These are phyloP conservation scores for Eupristina koningsbergeri DNA, from an alignment of 1,140 invertebrate species.

Conservation along the genomic window DNA sequence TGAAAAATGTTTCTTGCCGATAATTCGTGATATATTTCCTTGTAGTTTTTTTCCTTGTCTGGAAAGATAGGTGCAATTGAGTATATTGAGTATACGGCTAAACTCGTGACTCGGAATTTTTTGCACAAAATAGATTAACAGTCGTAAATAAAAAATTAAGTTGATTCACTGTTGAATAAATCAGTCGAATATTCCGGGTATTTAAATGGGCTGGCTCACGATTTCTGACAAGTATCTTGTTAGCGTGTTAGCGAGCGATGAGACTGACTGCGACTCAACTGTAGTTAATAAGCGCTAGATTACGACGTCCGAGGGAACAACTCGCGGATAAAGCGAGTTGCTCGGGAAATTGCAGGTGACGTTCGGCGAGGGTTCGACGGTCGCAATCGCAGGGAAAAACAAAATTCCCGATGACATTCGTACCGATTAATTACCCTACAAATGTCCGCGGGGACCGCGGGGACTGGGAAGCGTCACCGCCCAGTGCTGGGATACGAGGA, in stretches of 20 bases:
- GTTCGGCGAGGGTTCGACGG: too few species aligned
- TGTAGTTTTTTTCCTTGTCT: too few species aligned
- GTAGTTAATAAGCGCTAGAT: neutral
- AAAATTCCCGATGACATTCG: too few species aligned
- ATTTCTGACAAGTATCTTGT: neutral
- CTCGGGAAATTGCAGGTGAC: neutral
- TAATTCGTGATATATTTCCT: neutral
- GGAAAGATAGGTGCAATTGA: neutral
- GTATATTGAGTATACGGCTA: neutral
- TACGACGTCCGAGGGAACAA: neutral
- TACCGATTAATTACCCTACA: neutral
- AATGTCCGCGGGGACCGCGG: too few species aligned
- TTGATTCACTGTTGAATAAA: neutral
- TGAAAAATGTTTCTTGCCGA: neutral
- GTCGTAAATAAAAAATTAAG: neutral
- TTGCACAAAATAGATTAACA: neutral
- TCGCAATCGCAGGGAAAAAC: too few species aligned
- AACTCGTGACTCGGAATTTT: neutral
- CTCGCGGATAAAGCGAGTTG: neutral
- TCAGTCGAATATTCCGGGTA: neutral
- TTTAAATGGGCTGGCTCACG: neutral
- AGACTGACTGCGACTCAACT: neutral
- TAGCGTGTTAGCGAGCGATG: neutral
- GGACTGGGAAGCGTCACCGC: neutral
- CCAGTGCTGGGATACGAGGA: neutral